Percentiles rank a stretch among this genome's conserved stretches.
phyloP scores from a whole-genome alignment of 2,113 vertebrate species.

The Typhlomys cinereus region DNA sequence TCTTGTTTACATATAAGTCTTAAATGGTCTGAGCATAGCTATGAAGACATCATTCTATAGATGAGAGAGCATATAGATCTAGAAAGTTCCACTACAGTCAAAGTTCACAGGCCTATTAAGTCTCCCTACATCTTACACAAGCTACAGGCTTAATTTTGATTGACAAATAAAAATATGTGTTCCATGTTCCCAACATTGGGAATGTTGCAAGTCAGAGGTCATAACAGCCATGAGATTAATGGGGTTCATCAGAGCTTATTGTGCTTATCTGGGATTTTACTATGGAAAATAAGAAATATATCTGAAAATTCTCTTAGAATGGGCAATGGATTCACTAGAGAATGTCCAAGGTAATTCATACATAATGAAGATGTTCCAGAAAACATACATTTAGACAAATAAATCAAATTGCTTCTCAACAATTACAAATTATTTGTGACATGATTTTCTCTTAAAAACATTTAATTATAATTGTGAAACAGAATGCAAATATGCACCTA shows the following conservation, averaged over 20 bases:
- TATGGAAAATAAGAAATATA: background rate
- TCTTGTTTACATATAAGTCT: background rate
- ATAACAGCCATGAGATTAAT: background rate
- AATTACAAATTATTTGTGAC: background rate
- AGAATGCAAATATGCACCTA: background rate
- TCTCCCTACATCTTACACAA: rapidly evolving
- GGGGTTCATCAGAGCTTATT: background rate
- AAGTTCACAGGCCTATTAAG: background rate
- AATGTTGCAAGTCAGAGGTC: background rate
- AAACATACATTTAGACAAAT: background rate
- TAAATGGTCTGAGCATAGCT: background rate
- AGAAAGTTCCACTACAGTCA: background rate
- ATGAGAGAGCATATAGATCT: background rate
- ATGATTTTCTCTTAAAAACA: background rate
- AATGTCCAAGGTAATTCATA: background rate
- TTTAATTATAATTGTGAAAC: background rate
- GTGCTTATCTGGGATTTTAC: background rate
- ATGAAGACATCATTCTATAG: background rate
- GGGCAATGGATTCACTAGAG: too few relatives aligned
- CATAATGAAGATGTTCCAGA: background rate
- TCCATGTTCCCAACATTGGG: background rate
- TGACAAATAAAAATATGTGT: background rate
- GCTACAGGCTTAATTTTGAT: background rate
- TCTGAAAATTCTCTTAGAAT: background rate
- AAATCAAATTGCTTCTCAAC: background rate